Conservation (phyloP, 2,797 vertebrate species). For the Pseudochromis fuscus region DNA sequence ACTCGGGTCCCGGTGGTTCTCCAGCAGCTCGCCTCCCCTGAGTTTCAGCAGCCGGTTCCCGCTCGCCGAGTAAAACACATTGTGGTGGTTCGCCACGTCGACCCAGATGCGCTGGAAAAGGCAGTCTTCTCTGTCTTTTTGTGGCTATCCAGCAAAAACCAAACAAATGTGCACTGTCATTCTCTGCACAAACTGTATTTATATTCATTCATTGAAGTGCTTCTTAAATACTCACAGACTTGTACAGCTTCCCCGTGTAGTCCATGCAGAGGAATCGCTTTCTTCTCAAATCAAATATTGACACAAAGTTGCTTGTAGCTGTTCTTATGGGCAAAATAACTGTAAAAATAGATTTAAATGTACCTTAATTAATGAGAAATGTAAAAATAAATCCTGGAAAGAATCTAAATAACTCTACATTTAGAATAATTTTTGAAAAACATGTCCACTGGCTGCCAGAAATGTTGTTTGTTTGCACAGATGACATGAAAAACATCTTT, state of each 20-base stretch:
- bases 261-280: slow-evolving; percentile 89
- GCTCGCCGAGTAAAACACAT: slow-evolving; percentile 83
- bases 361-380: not conserved
- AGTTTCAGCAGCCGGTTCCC: slow-evolving; percentile 81
- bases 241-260: slow-evolving; percentile 81
- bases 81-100: slow-evolving; percentile 75
- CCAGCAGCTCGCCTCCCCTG: slow-evolving; percentile 74
- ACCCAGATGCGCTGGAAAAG: slow-evolving; percentile 79
- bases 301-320: slow-evolving; percentile 81
- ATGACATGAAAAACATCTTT: slow-evolving; percentile 8
- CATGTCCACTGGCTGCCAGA: not conserved
- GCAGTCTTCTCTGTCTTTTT: slow-evolving; percentile 80
- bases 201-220: not conserved
- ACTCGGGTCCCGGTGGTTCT: not conserved
- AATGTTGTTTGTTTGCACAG: slow-evolving; percentile 9
- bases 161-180: slow-evolving; percentile 4
- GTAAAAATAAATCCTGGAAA: not conserved
- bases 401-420: not conserved
- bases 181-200: not conserved
- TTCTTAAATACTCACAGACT: slow-evolving; percentile 87
- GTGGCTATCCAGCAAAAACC: slow-evolving; percentile 82
- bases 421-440: not conserved
- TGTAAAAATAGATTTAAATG: slow-evolving; percentile 58
- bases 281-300: slow-evolving; percentile 87
- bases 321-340: slow-evolving; percentile 85